Percentiles rank a stretch among this genome's conserved stretches.
Conservation (phyloP, 2,888 invertebrate genomes). For the Agrilus biguttatus region DNA sequence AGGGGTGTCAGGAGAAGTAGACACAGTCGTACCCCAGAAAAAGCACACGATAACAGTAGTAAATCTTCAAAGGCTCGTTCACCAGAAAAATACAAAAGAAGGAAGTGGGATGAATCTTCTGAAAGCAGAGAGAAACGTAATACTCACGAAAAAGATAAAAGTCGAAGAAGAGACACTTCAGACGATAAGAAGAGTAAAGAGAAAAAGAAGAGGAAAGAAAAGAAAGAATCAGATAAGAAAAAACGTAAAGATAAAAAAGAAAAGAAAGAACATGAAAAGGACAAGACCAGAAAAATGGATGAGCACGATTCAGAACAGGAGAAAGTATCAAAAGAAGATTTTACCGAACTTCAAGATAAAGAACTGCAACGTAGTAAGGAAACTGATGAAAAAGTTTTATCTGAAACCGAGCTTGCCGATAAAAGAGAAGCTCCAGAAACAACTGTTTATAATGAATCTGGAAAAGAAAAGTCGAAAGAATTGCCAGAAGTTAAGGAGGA, state of each 20-base stretch:
- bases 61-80: conserved; percentile 8
- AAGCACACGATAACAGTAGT: conserved; percentile 12
- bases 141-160: conserved; percentile 7
- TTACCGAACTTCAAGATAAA: conserved; percentile 19
- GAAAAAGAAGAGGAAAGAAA: conserved; percentile 39
- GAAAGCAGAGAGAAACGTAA: conserved; percentile 25
- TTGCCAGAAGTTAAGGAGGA: conserved; percentile 10
- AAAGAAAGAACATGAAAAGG: conserved; percentile 26
- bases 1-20: conserved; percentile 26
- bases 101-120: conserved; percentile 19
- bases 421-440: conserved; percentile 5
- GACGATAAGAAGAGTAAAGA: conserved; percentile 32
- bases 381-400: conserved; percentile 14
- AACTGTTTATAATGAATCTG: conserved; percentile 1
- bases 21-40: conserved; percentile 14
- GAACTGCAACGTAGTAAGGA: conserved; percentile 14
- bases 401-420: conserved; percentile 13
- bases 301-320: conserved; percentile 20
- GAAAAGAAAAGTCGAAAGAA: conserved; percentile 10
- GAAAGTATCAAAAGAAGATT: conserved; percentile 13
- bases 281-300: conserved; percentile 24
- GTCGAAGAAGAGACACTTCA: conserved; percentile 12
- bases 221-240: conserved; percentile 28
- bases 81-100: conserved; percentile 24
- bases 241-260: conserved; percentile 24